Evolutionary conservation across 2,888 invertebrate genomes (phyloP), one percentile per base, ranked within the genome.

Genomic region (Craniophora ligustri): DNA sequence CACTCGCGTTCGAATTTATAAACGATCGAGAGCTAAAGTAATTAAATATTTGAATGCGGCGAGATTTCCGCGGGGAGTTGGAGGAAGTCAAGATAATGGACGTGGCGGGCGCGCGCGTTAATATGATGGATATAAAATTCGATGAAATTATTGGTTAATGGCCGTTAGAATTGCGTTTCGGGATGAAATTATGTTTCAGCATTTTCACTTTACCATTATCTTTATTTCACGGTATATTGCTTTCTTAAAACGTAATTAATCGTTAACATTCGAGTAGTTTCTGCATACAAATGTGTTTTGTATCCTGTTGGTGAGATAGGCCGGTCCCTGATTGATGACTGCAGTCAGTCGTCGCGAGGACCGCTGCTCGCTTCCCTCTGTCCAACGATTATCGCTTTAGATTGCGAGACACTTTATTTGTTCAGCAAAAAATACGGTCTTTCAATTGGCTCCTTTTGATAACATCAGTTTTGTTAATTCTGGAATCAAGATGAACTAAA

Each of bases 1-100:
- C 92, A 92, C 92, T 93, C 89, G 82, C 84, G 86, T 79, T 78
- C 81, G 85, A 89, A 88, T 92, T 92, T 92, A 92, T 89, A 92
- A 92, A 88, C 90, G 92, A 92, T 93, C 90, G 91, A 88, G 89
- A 86, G 88, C 86, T 82, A 79, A 88, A 90, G 91, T 93, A 92
- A 93, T 93, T 93, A 93, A 93, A 92, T 93, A 92, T 93, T 93
- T 91, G 92, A 91, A 91, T 91, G 92, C 88, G 91, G 91, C 81
- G 89, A 91, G 92, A 92, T 92, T 92, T 92, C 92, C 92, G 85
- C 88, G 72, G 91, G 91, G 92, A 92, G 82, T 75, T 70, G 72
- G 75, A 80, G 82, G 81, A 81, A 84, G 81, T 75, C 59, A 81
- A 78, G 86, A 85, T 91, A 91, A 91, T 90, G 91, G 91, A 86